These are phyloP conservation scores for Lithophane leautieri DNA, from an alignment of 2,888 invertebrate genomes.

Conservation along the genomic window DNA sequence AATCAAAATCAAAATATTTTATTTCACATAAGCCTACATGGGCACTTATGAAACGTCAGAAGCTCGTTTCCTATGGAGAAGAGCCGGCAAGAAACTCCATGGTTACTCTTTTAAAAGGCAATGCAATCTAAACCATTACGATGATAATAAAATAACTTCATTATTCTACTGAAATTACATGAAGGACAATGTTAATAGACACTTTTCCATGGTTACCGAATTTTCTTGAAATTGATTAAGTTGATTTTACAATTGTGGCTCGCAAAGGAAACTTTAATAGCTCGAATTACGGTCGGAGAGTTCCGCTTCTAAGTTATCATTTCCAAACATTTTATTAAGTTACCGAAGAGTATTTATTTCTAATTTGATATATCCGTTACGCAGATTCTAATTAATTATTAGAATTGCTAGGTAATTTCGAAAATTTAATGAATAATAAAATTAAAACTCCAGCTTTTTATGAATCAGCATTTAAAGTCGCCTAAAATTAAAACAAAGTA, in stretches of 20 bases:
- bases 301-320: conserved; percentile 10
- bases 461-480: conserved; percentile 39
- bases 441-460: conserved; percentile 42
- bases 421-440: conserved; percentile 33
- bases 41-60: too few species aligned
- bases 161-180: conserved; percentile 46
- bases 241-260: conserved; percentile 68
- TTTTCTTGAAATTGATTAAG: conserved; percentile 71
- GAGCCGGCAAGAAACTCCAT: too few species aligned
- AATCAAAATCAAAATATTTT: too few species aligned
- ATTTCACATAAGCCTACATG: too few species aligned
- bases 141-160: conserved; percentile 50
- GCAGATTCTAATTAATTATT: conserved; percentile 7
- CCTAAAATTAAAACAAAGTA: conserved; percentile 43
- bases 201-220: conserved; percentile 37
- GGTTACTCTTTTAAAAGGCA: too few species aligned
- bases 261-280: conserved; percentile 48
- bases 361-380: conserved; percentile 22
- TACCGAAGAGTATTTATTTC: conserved; percentile 28
- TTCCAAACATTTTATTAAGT: conserved; percentile 20
- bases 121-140: not conserved
- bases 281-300: conserved; percentile 28
- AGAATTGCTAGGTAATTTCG: not conserved
- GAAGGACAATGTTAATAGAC: conserved; percentile 26
- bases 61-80: too few species aligned